phyloP scores from a whole-genome alignment of 2,797 vertebrate species.

The Liasis olivaceus region DNA sequence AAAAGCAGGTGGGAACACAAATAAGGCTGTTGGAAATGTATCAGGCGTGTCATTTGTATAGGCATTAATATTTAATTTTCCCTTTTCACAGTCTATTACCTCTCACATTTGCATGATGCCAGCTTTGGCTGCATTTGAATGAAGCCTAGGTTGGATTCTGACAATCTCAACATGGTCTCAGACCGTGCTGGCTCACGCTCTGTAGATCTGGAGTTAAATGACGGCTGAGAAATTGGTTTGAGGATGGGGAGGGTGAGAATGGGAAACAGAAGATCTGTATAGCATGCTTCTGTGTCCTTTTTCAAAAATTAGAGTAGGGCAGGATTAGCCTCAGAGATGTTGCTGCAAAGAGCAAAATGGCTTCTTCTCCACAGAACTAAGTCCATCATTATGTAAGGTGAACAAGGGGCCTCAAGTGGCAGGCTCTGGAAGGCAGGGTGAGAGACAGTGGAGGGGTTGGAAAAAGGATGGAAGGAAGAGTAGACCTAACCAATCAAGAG shows the following conservation, averaged over 20 bases:
- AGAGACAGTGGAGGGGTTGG: too few species aligned
- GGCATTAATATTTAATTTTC: conserved; percentile 69
- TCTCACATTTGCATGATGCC: conserved; percentile 50
- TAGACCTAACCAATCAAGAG: neutral
- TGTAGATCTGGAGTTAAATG: neutral
- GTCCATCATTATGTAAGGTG: neutral
- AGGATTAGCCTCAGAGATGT: neutral
- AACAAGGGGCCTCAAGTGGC: neutral
- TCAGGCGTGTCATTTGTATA: conserved; percentile 55
- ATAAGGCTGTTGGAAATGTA: conserved; percentile 45
- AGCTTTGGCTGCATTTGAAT: conserved; percentile 29
- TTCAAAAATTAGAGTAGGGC: neutral
- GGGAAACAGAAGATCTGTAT: too few species aligned
- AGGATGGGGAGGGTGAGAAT: neutral
- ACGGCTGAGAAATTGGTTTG: neutral
- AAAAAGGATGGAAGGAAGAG: too few species aligned
- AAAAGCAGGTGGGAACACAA: conserved; percentile 11
- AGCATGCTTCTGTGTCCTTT: neutral
- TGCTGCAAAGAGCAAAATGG: neutral
- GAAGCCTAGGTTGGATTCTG: conserved; percentile 40
- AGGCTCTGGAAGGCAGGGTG: neutral
- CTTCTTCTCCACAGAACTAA: neutral
- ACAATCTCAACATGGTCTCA: conserved; percentile 31
- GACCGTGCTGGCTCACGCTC: neutral
- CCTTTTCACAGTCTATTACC: conserved; percentile 63